Evolutionary conservation across 2,888 invertebrate species (phyloP).

Genomic region (Drosophila meridionalis): DNA sequence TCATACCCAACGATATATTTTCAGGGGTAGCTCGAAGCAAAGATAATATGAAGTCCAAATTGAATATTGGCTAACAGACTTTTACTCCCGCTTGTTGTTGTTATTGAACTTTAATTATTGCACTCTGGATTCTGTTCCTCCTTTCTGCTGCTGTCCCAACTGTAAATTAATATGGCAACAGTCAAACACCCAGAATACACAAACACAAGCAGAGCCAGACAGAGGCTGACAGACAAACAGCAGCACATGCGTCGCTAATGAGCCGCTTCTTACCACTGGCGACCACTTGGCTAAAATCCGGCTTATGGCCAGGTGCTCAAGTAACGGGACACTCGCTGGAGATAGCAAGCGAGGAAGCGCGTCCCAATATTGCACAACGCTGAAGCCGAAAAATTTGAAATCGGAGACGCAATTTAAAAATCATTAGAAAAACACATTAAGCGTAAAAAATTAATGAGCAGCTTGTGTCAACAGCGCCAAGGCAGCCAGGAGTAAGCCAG

Average conservation of each 20-base stretch:
- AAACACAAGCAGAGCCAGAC: neutral
- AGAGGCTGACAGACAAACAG: conserved; percentile 9
- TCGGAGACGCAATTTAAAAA: conserved; percentile 79
- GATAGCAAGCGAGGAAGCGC: conserved; percentile 17
- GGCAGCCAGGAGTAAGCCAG: conserved; percentile 11
- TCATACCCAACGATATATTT: neutral
- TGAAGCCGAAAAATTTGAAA: conserved; percentile 55
- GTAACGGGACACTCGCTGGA: neutral
- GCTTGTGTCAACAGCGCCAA: conserved; percentile 69
- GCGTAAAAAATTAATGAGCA: conserved; percentile 81
- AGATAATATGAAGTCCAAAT: neutral
- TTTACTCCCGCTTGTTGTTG: conserved; percentile 18
- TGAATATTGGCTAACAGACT: conserved; percentile 9
- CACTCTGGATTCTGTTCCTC: conserved; percentile 38
- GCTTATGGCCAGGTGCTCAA: neutral
- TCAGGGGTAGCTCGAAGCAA: neutral
- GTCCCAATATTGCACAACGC: conserved; percentile 24
- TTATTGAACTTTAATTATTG: conserved; percentile 57
- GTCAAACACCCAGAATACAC: conserved; percentile 7
- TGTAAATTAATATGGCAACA: conserved; percentile 45
- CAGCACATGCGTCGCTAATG: conserved; percentile 51
- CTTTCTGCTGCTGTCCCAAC: conserved; percentile 27
- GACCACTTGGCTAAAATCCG: conserved; percentile 23
- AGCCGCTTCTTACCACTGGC: conserved; percentile 40
- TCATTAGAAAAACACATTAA: conserved; percentile 78